These are phyloP conservation scores for Achroia grisella DNA, from an alignment of 1,140 invertebrate species.

Conservation along the genomic window DNA sequence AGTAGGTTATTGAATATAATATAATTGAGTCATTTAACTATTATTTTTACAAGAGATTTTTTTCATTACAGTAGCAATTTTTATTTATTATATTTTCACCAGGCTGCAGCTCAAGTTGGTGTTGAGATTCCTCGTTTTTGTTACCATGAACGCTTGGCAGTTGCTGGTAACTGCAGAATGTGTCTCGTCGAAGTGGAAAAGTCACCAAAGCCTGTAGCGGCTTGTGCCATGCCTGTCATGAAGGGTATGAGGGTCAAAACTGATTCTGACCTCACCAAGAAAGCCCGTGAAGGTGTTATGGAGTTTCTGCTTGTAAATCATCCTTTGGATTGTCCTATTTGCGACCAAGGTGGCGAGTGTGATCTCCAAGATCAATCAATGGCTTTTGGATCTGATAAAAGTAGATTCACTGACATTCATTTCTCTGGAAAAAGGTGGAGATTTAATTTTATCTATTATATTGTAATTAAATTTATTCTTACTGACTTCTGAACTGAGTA, in stretches of 20 bases:
- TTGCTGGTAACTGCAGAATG: conserved; percentile 99
- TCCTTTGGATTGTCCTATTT: conserved; percentile 99
- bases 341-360: conserved; percentile 99
- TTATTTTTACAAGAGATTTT: too few species aligned
- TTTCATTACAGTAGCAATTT: too few species aligned
- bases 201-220: conserved; percentile 94
- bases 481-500: too few species aligned
- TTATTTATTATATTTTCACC: too few species aligned
- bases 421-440: conserved; percentile 91
- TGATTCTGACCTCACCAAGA: conserved; percentile 93
- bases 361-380: conserved; percentile 99
- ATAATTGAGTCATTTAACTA: too few species aligned
- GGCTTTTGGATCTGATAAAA: conserved; percentile 98
- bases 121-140: conserved; percentile 99
- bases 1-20: too few species aligned
- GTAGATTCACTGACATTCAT: conserved; percentile 94
- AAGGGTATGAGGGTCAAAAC: conserved; percentile 97
- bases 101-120: conserved; percentile 95
- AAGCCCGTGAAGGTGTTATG: conserved; percentile 98
- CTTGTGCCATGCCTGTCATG: conserved; percentile 99
- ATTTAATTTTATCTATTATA: conserved; percentile 4
- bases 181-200: conserved; percentile 99
- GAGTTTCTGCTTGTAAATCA: conserved; percentile 99
- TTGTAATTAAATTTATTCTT: background rate
- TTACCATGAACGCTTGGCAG: conserved; percentile 98